Conservation (phyloP, 2,797 vertebrate species). For the Halcyon leucocephala region DNA sequence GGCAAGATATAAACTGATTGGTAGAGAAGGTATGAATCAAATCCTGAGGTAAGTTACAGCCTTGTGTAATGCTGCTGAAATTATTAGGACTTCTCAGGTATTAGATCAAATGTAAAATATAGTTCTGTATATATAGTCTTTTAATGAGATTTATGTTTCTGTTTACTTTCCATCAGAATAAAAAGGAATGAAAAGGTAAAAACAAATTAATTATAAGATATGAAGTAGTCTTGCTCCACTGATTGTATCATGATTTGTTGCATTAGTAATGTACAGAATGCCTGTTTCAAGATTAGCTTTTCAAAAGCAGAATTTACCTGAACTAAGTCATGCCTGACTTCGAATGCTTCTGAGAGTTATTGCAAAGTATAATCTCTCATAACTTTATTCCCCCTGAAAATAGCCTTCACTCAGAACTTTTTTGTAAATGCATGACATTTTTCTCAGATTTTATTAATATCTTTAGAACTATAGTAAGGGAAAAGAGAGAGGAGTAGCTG, state of each 20-base stretch:
- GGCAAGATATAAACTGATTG: background rate
- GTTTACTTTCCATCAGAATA: conserved; percentile 42
- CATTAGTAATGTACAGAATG: background rate
- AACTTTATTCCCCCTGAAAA: background rate
- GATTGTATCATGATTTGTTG: background rate
- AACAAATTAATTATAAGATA: background rate
- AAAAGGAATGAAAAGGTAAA: background rate
- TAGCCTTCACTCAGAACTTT: background rate
- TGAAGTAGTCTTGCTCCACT: background rate
- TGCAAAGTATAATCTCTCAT: background rate
- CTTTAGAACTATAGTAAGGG: background rate
- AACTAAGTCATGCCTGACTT: background rate
- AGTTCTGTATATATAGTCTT: background rate
- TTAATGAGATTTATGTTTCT: conserved; percentile 6
- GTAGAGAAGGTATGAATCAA: background rate
- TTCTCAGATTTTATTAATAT: conserved; percentile 38
- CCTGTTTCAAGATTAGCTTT: conserved; percentile 35
- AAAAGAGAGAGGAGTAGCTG: conserved; percentile 6
- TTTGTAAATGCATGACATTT: background rate
- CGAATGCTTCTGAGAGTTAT: background rate
- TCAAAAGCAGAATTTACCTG: background rate
- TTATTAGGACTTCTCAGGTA: background rate
- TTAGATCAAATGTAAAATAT: background rate
- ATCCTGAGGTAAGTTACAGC: background rate
- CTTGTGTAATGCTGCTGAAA: background rate